Conservation (phyloP, 2,797 vertebrate species). For the Decapterus maruadsi region DNA sequence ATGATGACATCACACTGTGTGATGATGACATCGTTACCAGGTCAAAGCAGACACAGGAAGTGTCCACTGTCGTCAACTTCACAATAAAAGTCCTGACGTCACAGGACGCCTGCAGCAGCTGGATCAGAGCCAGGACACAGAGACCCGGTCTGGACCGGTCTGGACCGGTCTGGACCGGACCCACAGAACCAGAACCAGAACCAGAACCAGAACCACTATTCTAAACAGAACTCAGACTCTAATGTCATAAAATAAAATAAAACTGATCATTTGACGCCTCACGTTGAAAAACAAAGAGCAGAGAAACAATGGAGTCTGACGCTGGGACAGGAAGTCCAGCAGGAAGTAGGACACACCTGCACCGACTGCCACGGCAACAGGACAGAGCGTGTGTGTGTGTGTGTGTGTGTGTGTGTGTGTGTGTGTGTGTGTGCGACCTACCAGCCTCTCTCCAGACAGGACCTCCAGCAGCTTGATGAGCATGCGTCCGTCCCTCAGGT, state of each 20-base stretch:
- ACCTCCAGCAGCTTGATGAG: constrained; percentile 93
- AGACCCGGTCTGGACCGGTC: background rate
- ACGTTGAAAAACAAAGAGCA: too few relatives aligned
- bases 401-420: background rate
- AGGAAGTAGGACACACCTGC: constrained; percentile 51
- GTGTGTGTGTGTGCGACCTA: constrained; percentile 49
- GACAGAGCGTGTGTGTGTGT: background rate
- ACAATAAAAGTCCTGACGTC: background rate
- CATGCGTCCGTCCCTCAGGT: constrained; percentile 92
- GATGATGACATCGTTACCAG: too few relatives aligned
- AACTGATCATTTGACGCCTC: too few relatives aligned
- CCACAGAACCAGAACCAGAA: too few relatives aligned
- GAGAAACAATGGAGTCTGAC: too few relatives aligned
- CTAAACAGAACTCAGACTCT: too few relatives aligned
- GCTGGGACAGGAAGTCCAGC: constrained; percentile 54
- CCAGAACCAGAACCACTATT: too few relatives aligned
- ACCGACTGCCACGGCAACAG: background rate
- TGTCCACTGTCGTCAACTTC: background rate
- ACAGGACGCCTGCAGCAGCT: background rate
- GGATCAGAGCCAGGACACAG: background rate
- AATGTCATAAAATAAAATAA: too few relatives aligned
- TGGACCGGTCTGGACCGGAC: background rate
- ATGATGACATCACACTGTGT: too few relatives aligned
- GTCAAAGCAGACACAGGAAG: too few relatives aligned
- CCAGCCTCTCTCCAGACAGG: constrained; percentile 91